Evolutionary conservation across 92 coral and sea anemone genomes (phyloP).

Genomic region (Montipora capitata): DNA sequence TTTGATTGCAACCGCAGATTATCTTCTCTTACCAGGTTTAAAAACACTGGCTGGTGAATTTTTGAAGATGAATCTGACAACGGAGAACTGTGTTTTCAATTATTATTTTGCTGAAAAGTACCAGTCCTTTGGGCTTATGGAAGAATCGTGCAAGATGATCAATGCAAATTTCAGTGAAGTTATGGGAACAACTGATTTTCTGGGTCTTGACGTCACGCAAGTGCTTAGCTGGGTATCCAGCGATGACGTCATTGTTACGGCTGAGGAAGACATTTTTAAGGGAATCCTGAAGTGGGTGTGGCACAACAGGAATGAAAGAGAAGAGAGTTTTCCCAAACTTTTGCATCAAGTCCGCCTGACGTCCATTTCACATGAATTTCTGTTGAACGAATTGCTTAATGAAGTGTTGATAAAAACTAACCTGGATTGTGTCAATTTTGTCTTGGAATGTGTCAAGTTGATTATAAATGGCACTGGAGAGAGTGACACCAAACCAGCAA

Average conservation of each 20-base stretch:
- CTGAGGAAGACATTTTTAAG: background rate
- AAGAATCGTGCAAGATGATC: background rate
- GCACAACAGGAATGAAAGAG: slow-evolving; percentile 7
- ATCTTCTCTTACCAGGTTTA: too few species aligned
- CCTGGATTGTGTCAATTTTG: background rate
- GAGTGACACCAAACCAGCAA: background rate
- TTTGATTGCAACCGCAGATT: too few species aligned
- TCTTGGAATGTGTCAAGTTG: background rate
- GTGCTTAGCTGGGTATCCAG: slow-evolving; percentile 19
- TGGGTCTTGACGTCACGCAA: background rate
- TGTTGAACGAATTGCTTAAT: background rate
- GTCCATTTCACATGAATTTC: background rate
- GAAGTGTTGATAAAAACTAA: background rate
- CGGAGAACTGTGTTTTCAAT: background rate
- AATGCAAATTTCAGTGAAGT: background rate
- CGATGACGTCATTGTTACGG: background rate
- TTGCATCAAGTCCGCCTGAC: slow-evolving; percentile 2
- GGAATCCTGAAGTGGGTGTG: slow-evolving; percentile 19
- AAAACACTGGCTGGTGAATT: too few species aligned
- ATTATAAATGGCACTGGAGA: background rate
- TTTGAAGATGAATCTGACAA: background rate
- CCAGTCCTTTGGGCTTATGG: too few species aligned
- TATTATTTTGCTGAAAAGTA: too few species aligned
- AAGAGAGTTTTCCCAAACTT: background rate
- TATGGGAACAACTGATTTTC: slow-evolving; percentile 11